Evolutionary conservation across 2,113 vertebrate genomes (phyloP), one percentile per base, ranked within the genome.

Genomic region (Tinamus guttatus): DNA sequence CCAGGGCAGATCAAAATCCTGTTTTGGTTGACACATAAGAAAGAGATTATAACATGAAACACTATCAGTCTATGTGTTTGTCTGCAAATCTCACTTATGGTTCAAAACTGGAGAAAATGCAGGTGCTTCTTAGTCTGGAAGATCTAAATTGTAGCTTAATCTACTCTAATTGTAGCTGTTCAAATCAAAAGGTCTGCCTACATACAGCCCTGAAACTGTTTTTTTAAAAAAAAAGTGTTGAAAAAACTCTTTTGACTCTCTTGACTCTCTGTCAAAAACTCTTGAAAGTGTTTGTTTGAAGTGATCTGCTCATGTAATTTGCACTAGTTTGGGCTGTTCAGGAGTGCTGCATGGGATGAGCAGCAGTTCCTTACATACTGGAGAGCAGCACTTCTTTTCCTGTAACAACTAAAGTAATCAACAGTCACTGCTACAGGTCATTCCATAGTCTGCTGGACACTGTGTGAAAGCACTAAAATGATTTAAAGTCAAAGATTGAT

Each of bases 281-380:
- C 75, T 89, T 49, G 19, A 20, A 83, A 27, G 7, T 21, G 32
- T 5, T 21, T 63, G 59, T 11, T 38, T 80, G 19, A 49, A 67
- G 22, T 34, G 25, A 4, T 47, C 58, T 91, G 36, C 28, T 86
- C 21, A 30, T 19, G 58, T 56, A 45, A 36, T 51, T 34, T 67
- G 13, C 9, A 52, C 6, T 19, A 11, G 15, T 68, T 67, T n/a
- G 36, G 9, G 13, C 27, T 34, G 40, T 49, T 47, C 14, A 80
- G 51, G 62, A 47, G 81, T 32, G 28, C 6, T 62, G 40, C 21
- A 40, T 41, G 25, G 20, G 19, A 54, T 60, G 17, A 0, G 0
- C 11, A 85, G 49, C 12, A 28, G 17, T 87, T 21, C 18, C 24
- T 13, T 17, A n/a, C 15, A 56, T 21, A 43, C 32, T 78, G 43